These are phyloP conservation scores for Strigops habroptila DNA, from an alignment of 2,113 vertebrate genomes.

Conservation along the genomic window DNA sequence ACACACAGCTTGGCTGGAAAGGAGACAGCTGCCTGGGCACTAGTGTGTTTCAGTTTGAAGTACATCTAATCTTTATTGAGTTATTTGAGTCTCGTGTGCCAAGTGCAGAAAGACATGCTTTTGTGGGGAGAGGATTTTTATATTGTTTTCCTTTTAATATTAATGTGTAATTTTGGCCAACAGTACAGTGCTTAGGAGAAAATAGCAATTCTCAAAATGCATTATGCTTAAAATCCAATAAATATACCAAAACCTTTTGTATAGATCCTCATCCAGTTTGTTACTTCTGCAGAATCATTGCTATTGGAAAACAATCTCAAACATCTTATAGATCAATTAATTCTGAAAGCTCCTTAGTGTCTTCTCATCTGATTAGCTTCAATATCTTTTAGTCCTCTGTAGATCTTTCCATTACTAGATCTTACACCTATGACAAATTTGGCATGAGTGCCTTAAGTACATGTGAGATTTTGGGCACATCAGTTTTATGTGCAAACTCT, in stretches of 20 bases:
- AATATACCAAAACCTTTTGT: background rate
- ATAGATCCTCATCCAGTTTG: background rate
- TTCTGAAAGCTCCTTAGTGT: background rate
- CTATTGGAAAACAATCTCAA: background rate
- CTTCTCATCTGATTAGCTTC: background rate
- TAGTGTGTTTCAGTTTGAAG: slow-evolving; percentile 2
- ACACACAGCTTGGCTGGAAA: slow-evolving; percentile 24
- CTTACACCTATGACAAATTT: background rate
- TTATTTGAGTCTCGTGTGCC: background rate
- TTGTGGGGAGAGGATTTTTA: background rate
- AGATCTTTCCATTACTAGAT: background rate
- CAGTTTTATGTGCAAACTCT: background rate
- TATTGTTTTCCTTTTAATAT: background rate
- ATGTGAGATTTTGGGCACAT: accelerated
- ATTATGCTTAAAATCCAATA: background rate
- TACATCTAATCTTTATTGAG: slow-evolving; percentile 58
- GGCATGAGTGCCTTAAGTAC: background rate
- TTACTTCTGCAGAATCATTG: background rate
- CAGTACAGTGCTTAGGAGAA: background rate
- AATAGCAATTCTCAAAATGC: background rate
- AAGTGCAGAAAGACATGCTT: slow-evolving; percentile 8
- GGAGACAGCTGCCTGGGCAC: slow-evolving; percentile 44
- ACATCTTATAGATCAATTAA: background rate
- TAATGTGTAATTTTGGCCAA: background rate
- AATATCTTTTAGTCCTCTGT: background rate